A percentile compares a stretch with the other conserved stretches of the same genome.
Evolutionary conservation across 2,113 vertebrate species (phyloP).

Genomic region (Lonchura striata): DNA sequence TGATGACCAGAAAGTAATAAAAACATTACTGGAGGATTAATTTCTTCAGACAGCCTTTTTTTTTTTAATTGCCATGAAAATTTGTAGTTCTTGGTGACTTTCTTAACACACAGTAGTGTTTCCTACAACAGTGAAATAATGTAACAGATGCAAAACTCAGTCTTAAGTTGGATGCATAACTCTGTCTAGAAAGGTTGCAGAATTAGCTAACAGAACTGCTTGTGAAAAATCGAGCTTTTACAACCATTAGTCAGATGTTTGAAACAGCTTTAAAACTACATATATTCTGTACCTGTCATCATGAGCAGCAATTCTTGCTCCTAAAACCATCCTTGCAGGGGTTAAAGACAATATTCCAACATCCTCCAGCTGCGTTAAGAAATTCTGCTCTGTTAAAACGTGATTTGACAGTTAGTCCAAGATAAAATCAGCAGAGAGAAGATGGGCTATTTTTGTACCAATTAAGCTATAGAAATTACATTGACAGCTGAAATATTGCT

Average conservation of each 20-base stretch:
- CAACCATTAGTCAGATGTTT: neutral
- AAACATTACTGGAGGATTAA: neutral
- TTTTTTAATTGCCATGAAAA: neutral
- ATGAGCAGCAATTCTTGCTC: conserved; percentile 92
- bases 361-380: conserved; percentile 91
- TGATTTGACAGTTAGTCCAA: neutral
- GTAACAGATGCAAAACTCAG: neutral
- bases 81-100: neutral
- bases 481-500: neutral
- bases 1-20: neutral
- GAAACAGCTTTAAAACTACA: neutral
- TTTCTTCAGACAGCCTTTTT: neutral
- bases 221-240: neutral
- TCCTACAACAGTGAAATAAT: neutral
- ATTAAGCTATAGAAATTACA: neutral
- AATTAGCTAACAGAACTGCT: neutral
- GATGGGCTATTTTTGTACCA: neutral
- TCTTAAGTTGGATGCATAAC: neutral
- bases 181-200: neutral
- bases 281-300: conserved; percentile 87
- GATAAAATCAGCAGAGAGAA: neutral
- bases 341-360: conserved; percentile 95
- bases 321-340: conserved; percentile 93
- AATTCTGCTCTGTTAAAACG: conserved; percentile 88
- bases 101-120: neutral